Percentiles rank a stretch among this genome's conserved stretches.
These are phyloP conservation scores for Vulpes ferrilata DNA, from an alignment of 2,113 vertebrate species.

Conservation along the genomic window DNA sequence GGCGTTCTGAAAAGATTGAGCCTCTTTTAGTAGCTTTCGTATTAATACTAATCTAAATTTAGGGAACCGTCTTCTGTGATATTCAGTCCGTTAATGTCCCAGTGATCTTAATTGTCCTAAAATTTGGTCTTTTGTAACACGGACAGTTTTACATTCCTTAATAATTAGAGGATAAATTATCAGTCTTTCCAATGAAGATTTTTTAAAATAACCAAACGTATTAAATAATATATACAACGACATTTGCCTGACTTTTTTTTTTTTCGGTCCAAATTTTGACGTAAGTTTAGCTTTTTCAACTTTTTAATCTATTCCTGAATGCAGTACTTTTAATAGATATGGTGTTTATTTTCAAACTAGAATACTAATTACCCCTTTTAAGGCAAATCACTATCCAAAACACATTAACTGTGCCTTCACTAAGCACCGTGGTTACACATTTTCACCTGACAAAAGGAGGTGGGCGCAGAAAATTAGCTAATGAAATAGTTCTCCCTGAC, in stretches of 20 bases:
- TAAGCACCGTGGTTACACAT: constrained; percentile 67
- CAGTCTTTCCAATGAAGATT: constrained; percentile 12
- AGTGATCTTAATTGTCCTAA: not conserved
- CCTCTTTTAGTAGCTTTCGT: not conserved
- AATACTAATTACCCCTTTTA: constrained; percentile 56
- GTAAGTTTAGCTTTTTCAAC: constrained; percentile 56
- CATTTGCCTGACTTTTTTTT: not conserved
- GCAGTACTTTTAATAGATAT: constrained; percentile 50
- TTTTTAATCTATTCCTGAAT: constrained; percentile 44
- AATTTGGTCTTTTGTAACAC: constrained; percentile 1
- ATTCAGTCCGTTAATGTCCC: not conserved
- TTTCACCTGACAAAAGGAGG: constrained; percentile 77
- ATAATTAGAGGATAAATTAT: constrained; percentile 18
- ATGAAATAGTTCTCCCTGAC: constrained; percentile 74
- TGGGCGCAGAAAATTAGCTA: constrained; percentile 76
- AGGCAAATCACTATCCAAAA: constrained; percentile 53
- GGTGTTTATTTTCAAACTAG: constrained; percentile 53
- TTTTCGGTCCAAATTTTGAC: constrained; percentile 36
- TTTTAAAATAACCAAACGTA: not conserved
- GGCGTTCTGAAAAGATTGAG: not conserved
- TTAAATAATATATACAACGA: not conserved
- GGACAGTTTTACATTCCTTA: constrained; percentile 25
- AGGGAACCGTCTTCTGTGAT: not conserved
- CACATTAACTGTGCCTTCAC: constrained; percentile 42
- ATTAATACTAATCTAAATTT: not conserved